phyloP scores from a whole-genome alignment of 2,888 invertebrate species.

The Pterobdella sp. region DNA sequence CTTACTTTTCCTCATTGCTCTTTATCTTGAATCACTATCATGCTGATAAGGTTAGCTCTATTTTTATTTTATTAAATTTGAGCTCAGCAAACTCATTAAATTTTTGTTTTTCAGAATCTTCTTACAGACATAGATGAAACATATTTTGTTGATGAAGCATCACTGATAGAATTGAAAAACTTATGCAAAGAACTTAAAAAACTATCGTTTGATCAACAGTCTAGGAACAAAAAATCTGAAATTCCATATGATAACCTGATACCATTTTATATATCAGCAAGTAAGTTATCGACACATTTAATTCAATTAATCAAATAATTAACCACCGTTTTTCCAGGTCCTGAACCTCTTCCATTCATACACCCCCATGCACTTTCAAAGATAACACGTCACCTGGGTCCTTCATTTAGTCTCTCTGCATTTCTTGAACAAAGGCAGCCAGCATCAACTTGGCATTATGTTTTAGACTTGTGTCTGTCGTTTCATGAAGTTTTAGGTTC shows the following conservation, averaged over 20 bases:
- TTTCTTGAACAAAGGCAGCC: conserved; percentile 21
- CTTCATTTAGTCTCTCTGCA: background rate
- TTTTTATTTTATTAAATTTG: background rate
- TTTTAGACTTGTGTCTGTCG: conserved; percentile 17
- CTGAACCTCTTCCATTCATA: conserved; percentile 28
- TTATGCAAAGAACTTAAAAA: conserved; percentile 30
- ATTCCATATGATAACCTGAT: conserved; percentile 34
- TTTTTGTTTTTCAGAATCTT: conserved; percentile 29
- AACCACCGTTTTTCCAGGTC: conserved; percentile 2
- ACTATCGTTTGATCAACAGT: conserved; percentile 27
- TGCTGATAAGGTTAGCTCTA: conserved; percentile 33
- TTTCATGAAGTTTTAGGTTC: conserved; percentile 20
- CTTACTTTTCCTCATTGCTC: conserved; percentile 36
- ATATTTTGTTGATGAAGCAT: conserved; percentile 36
- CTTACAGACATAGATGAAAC: conserved; percentile 33
- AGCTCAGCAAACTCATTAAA: background rate
- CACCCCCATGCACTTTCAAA: conserved; percentile 14
- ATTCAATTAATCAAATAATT: background rate
- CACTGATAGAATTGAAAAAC: conserved; percentile 23
- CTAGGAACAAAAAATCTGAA: conserved; percentile 29
- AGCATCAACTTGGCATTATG: conserved; percentile 1
- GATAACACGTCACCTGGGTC: conserved; percentile 2
- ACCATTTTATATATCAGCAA: conserved; percentile 34
- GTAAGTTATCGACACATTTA: conserved; percentile 27
- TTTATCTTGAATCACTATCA: conserved; percentile 32